Evolutionary conservation across 2,113 vertebrate species (phyloP), one percentile per base, ranked within the genome.

Genomic region (Butorides virescens): DNA sequence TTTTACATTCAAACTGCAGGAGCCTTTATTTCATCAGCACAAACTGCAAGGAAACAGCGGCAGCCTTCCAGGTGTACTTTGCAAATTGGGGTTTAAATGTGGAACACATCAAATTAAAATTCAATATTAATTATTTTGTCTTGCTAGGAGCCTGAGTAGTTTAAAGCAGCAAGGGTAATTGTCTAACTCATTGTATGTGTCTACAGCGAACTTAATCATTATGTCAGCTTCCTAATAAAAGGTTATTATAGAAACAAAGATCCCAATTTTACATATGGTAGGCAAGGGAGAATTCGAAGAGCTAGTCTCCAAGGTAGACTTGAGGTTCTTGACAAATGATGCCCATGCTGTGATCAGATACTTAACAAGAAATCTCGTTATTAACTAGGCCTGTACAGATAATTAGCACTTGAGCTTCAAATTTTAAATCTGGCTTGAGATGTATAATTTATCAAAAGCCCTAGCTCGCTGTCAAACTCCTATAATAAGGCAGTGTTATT

Each of bases 361-460:
- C 99, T 99, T 99, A 99, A 99, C 99, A 99, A 99, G 99, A 99
- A 99, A 99, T 99, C 99, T 99, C 98, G 99, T 99, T 99, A 99
- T 99, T 99, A 99, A 99, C 99, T 99, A 99, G 99, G 99, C 99
- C 99, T 99, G 99, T 99, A 99, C 98, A 99, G 99, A 99, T 99
- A 99, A 99, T 99, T 99, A 99, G 99, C 99, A 99, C 99, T 99
- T 99, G 99, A 99, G 99, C 98, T 99, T 99, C 98, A 99, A 98
- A 99, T 99, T 99, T 99, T 99, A 99, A 99, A 99, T 99, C 98
- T 99, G 99, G 99, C 98, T 98, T 98, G 99, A 99, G 99, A 98
- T 98, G 98, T 99, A 99, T 99, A 99, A 99, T 99, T 99, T 99
- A 99, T 99, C 99, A 99, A 98, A 98, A 98, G 98, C 98, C 97